Evolutionary conservation across 2,888 invertebrate genomes (phyloP).

Genomic region (Trichopoda pennipes): DNA sequence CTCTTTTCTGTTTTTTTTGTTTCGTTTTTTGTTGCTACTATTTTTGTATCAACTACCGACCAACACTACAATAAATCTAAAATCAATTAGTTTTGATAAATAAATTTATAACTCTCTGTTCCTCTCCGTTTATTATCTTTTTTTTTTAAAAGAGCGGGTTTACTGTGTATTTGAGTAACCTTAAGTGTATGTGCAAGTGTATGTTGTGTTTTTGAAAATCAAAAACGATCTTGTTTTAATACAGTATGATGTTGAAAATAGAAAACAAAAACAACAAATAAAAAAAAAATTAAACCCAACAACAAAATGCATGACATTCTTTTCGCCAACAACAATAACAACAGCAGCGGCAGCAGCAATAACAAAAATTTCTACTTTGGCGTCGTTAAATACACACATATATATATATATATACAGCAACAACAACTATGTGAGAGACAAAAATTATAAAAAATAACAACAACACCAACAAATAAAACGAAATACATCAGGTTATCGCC

Average conservation of each 20-base stretch:
- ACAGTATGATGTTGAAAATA: constrained; percentile 4
- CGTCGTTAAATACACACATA: no score
- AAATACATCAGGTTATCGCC: constrained; percentile 65
- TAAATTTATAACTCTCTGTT: constrained; percentile 30
- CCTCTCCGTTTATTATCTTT: no score
- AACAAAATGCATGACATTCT: constrained; percentile 78
- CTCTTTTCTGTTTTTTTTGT: constrained; percentile 3
- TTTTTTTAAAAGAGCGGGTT: background rate
- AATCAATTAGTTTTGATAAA: constrained; percentile 61
- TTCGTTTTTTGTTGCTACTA: constrained; percentile 26
- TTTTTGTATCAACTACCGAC: constrained; percentile 19
- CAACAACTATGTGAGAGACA: constrained; percentile 57
- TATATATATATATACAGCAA: background rate
- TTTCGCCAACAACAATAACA: constrained; percentile 78
- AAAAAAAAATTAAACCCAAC: constrained; percentile 69
- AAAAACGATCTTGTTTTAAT: constrained; percentile 63
- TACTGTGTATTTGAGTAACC: constrained; percentile 17
- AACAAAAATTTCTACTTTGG: constrained; percentile 34
- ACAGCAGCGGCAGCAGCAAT: constrained; percentile 64
- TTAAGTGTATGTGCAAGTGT: constrained; percentile 3
- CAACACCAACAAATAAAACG: constrained; percentile 37
- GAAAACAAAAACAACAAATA: constrained; percentile 53
- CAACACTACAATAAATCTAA: constrained; percentile 32
- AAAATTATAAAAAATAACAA: constrained; percentile 44
- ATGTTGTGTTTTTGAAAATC: constrained; percentile 33